These are phyloP conservation scores for Salvelinus namaycush DNA, from an alignment of 2,113 vertebrate species.

Conservation along the genomic window DNA sequence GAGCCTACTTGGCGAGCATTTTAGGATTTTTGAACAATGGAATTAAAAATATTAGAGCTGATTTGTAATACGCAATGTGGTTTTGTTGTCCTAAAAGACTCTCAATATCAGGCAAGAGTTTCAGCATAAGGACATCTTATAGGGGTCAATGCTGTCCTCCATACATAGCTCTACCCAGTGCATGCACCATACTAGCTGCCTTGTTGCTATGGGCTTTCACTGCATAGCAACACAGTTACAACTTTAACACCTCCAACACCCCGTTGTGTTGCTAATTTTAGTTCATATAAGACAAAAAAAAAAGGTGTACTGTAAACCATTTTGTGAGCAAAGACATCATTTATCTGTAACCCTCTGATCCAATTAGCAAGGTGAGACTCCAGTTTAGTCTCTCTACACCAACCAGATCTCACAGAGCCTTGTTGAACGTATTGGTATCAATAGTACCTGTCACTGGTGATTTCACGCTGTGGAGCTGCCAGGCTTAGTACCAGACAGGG, in stretches of 20 bases:
- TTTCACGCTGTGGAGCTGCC: not conserved
- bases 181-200: not conserved
- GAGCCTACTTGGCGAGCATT: too few relatives aligned
- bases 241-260: not conserved
- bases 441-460: not conserved
- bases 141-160: too few relatives aligned
- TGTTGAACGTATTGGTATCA: not conserved
- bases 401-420: not conserved
- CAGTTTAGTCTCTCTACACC: too few relatives aligned
- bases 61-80: too few relatives aligned
- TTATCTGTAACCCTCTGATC: too few relatives aligned
- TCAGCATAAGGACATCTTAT: too few relatives aligned
- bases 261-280: not conserved
- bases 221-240: not conserved
- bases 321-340: too few relatives aligned
- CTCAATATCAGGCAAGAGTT: too few relatives aligned
- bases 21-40: too few relatives aligned
- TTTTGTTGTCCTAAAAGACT: too few relatives aligned
- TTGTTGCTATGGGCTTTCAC: slow-evolving; percentile 5
- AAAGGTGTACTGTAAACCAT: not conserved
- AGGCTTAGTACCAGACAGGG: not conserved
- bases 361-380: too few relatives aligned
- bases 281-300: not conserved
- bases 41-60: too few relatives aligned
- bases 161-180: not conserved